Base-by-base conservation (phyloP, 2,797 vertebrate species). In the Falco berigora region DNA sequence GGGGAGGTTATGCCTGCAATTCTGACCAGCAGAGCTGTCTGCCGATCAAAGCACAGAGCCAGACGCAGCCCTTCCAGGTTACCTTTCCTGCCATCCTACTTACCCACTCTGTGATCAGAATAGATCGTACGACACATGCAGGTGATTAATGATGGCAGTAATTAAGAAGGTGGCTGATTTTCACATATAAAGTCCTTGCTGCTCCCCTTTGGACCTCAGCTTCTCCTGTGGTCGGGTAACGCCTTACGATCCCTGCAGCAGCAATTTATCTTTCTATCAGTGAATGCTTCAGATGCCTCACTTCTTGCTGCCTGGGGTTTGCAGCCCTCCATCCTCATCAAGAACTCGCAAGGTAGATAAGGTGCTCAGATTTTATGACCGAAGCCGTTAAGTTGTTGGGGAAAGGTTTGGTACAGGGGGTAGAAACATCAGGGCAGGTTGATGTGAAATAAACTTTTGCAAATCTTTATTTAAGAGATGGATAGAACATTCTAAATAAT, bases 231-330 rank as follows among this genome's bases (percentile, higher is more conserved):
- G 56, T 32, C 86, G 89, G 80, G 73, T 69, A 90, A 46, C 76
- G 73, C 71, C 74, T 76, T 82, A 79, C 1, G 1, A 46, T 47
- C 12, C 28, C 76, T 67, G 40, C 56, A 92, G 76, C 40, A 81
- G 84, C 67, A 84, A 96, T 95, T 95, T 92, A 82, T 88, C 79
- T 88, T 88, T 85, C 77, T 71, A 74, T 79, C 59, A 71, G 28
- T 13, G 56, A 79, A 76, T 27, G 25, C 69, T 63, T 18, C 30
- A 7, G 74, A 61, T 61, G 52, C 71, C 53, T 87, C 86, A n/a
- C 25, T 79, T 93, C 67, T 69, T 8, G 2, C 47, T 95, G 69
- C 52, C 77, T 82, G 55, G 55, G 55, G 52, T 86, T 19, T 85
- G 46, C 77, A 93, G 67, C 52, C 49, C 56, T 87, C 55, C 15